These are phyloP conservation scores for Eciton burchellii DNA, from an alignment of 1,140 invertebrate genomes.

Conservation along the genomic window DNA sequence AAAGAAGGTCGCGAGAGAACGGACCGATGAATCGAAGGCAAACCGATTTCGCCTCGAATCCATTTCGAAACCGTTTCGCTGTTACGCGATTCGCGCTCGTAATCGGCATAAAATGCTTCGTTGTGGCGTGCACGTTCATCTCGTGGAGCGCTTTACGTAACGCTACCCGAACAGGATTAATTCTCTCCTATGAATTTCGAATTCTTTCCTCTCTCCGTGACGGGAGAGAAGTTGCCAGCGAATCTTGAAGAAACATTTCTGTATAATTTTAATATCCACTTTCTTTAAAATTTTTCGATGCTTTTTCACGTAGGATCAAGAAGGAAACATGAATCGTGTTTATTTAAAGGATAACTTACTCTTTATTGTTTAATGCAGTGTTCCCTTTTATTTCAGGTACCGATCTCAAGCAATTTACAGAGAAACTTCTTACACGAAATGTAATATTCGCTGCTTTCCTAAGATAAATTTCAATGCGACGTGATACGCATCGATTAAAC, in stretches of 20 bases:
- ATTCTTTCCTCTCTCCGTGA: background rate
- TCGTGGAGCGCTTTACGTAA: background rate
- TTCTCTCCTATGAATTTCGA: background rate
- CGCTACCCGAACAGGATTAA: constrained; percentile 8
- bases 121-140: constrained; percentile 37
- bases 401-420: background rate
- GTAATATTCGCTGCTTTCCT: constrained; percentile 47
- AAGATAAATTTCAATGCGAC: constrained; percentile 52
- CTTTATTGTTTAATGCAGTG: constrained; percentile 24
- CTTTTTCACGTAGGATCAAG: no score
- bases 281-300: no score
- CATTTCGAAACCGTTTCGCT: constrained; percentile 57
- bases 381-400: background rate
- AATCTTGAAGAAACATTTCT: background rate
- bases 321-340: no score
- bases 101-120: constrained; percentile 59
- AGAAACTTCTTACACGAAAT: constrained; percentile 1
- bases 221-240: background rate
- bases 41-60: constrained; percentile 41
- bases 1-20: background rate
- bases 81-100: constrained; percentile 51
- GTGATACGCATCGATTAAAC: constrained; percentile 46
- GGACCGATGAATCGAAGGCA: background rate
- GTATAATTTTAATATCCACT: no score
- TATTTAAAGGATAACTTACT: no score